Evolutionary conservation across 2,888 invertebrate genomes (phyloP).

Genomic region (Plebejus anna): DNA sequence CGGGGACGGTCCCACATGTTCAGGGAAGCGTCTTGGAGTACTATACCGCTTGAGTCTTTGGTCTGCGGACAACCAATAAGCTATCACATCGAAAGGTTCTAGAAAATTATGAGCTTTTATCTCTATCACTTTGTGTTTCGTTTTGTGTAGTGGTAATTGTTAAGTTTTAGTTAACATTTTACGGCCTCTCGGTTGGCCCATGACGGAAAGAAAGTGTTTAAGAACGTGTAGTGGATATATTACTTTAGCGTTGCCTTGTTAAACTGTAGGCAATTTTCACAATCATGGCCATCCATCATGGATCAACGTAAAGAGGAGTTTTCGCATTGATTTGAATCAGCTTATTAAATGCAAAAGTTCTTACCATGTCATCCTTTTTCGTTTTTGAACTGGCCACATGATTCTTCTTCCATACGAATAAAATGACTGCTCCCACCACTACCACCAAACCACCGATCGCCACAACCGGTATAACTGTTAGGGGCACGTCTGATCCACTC

Average conservation of each 20-base stretch:
- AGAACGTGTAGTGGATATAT: too few relatives aligned
- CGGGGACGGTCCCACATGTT: constrained; percentile 91
- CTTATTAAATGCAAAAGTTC: constrained; percentile 36
- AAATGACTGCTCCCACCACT: constrained; percentile 82
- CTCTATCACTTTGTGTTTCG: neutral
- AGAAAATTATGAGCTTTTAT: neutral
- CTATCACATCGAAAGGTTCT: neutral
- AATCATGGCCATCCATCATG: too few relatives aligned
- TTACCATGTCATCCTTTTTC: constrained; percentile 87
- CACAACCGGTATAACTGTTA: constrained; percentile 84
- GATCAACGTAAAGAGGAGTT: too few relatives aligned
- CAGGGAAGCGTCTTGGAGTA: constrained; percentile 83
- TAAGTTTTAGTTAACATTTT: neutral
- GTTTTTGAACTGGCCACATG: constrained; percentile 82
- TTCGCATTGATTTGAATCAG: neutral
- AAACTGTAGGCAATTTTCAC: too few relatives aligned
- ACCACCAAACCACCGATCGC: constrained; percentile 85
- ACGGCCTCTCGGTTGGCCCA: too few relatives aligned
- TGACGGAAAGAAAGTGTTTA: too few relatives aligned
- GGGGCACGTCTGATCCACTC: constrained; percentile 71
- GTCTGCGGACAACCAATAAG: constrained; percentile 75
- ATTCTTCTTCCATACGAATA: constrained; percentile 86
- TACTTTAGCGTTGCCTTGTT: too few relatives aligned
- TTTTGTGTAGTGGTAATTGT: neutral
- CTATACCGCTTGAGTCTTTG: constrained; percentile 84